phyloP scores from a whole-genome alignment of 2,888 invertebrate genomes.

The Ernsta delagoae region DNA sequence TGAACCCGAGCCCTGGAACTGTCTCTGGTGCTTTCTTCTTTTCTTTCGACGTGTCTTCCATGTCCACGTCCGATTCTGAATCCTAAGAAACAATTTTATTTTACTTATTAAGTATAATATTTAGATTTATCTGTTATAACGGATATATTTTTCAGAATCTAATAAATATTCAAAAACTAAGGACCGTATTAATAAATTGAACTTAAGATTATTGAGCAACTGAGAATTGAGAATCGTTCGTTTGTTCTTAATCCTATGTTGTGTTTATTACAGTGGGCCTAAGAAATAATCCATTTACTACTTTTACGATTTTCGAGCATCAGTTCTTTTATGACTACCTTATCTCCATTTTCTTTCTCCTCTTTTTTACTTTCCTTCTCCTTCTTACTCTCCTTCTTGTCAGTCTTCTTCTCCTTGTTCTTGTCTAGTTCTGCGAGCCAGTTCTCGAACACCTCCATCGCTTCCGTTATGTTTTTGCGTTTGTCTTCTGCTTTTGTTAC shows the following conservation, averaged over 20 bases:
- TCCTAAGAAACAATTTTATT: constrained; percentile 52
- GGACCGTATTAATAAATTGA: too few species aligned
- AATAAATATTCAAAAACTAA: too few species aligned
- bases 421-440: constrained; percentile 85
- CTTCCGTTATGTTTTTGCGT: constrained; percentile 87
- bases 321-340: constrained; percentile 37
- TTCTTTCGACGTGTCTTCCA: constrained; percentile 69
- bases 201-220: too few species aligned
- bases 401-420: constrained; percentile 60
- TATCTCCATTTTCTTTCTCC: constrained; percentile 52
- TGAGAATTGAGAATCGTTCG: too few species aligned
- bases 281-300: too few species aligned
- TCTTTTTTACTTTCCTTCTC: constrained; percentile 45
- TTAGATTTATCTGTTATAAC: too few species aligned
- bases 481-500: constrained; percentile 90
- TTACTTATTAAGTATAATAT: neutral
- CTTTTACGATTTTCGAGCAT: too few species aligned
- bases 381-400: constrained; percentile 57
- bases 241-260: too few species aligned
- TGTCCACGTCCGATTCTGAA: constrained; percentile 71
- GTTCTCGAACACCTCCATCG: constrained; percentile 87
- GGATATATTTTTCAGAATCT: too few species aligned
- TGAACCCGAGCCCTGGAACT: constrained; percentile 91
- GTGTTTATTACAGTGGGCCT: too few species aligned
- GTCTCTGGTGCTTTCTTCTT: constrained; percentile 77